Evolutionary conservation across 2,113 vertebrate genomes (phyloP), one percentile per base, ranked within the genome.

Genomic region (Catharus minimus): DNA sequence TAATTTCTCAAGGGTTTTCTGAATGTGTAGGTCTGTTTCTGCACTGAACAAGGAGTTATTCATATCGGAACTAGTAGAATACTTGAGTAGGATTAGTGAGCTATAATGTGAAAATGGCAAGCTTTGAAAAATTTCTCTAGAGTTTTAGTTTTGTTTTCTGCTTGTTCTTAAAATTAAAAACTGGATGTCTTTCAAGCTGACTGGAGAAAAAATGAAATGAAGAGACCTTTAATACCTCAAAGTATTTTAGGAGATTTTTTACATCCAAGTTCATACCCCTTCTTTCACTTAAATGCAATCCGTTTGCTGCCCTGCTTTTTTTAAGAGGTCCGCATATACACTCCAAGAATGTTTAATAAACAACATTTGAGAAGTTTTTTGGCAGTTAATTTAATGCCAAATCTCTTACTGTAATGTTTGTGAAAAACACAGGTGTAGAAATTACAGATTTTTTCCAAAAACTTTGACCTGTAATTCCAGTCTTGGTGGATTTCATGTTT

Each of bases 121-220:
- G 33, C 57, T 92, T 90, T 82, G 53, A 92, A 81, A 67, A 17
- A 20, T 33, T 79, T 80, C 36, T 81, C 18, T 52, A 44, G 44
- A 26, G 61, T 67, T 84, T 57, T 56, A 89, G 44, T 56, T 84
- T 75, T 74, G 17, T 55, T 83, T 86, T 83, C 61, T 88, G n/a
- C 80, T 93, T 81, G 38, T 86, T 93, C 57, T 88, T 92, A 74
- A 89, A 76, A 83, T 49, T 36, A 57, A 89, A 91, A 92, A 38
- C 32, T 57, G 79, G 27, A 46, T 88, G 75, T 83, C 86, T 89
- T 80, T 80, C 16, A 73, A 79, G 43, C 66, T 86, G 66, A 82
- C 38, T 84, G 67, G 55, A 92, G 81, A 82, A 94, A 80, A 39
- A 82, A 13, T 93, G 72, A 86, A 86, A 53, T 43, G 38, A 69